Base-by-base conservation (phyloP, 2,888 invertebrate genomes). In the Rhodophaea formosa region DNA sequence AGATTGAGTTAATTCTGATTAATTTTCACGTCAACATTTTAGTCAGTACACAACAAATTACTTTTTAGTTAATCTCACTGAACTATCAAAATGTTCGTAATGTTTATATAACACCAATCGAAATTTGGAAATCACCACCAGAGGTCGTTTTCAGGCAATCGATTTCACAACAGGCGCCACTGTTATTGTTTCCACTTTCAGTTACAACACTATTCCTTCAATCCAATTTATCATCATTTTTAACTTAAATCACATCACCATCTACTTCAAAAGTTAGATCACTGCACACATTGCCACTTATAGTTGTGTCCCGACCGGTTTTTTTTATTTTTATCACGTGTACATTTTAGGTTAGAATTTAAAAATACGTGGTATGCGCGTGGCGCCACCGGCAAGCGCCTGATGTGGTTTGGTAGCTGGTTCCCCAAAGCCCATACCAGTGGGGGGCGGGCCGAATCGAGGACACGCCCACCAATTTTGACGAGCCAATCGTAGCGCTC, bases 311-410 rank as follows among this genome's bases (percentile, higher is more conserved):
- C 54, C 53, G 59, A 63, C 59, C 62, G 63, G 59, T 61, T 60
- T 58, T 55, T 23, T 60, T 44, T 60, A 54, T 58, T 65, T 58
- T 71, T 71, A 64, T 70, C 82, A 82, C 85, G 86, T 83, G 80
- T 68, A 67, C 49, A 49, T 78, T 73, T 70, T 65, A 79, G 75
- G 79, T 74, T 77, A 73, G 73, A 67, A 56, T 49, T 30, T 55
- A 63, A 66, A 69, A 62, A 65, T 64, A 63, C 73, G 78, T 69
- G 68, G 62, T 68, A 65, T 73, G 74, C 82, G 85, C 88, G 87
- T 82, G 88, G 90, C 89, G 89, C 88, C 74, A 77, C 77, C 85
- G 80, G 75, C 89, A 74, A 87, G 88, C 90, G 91, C 90, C 85
- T 79, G 85, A 77, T 83, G 82, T 84, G 83, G 86, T 89, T 86